phyloP scores from a whole-genome alignment of 35 echinoderm and acorn worm genomes.

The Holothuria glaberrima region DNA sequence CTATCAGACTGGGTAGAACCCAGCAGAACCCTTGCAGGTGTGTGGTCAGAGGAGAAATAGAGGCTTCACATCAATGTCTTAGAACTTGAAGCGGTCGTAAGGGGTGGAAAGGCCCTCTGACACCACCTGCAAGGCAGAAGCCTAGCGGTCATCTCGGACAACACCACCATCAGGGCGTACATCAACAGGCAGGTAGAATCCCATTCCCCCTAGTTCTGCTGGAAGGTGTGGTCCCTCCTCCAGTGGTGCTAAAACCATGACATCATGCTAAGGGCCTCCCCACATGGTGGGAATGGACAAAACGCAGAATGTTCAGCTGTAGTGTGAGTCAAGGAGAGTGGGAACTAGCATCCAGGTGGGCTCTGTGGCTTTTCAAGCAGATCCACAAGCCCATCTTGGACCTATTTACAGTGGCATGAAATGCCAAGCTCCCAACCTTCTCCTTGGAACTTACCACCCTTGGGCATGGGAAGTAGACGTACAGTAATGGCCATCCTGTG shows the following conservation, averaged over 20 bases:
- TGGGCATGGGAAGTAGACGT: background rate
- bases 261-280: background rate
- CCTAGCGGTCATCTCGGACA: background rate
- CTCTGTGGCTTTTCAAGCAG: background rate
- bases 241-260: conserved; percentile 35
- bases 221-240: conserved; percentile 23
- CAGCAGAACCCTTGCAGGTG: background rate
- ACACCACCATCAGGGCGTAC: conserved; percentile 28
- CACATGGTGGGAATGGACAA: conserved; percentile 61
- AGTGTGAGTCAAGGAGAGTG: background rate
- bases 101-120: background rate
- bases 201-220: background rate
- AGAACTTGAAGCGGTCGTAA: background rate
- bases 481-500: background rate
- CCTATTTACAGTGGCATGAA: background rate
- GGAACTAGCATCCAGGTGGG: background rate
- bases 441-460: background rate
- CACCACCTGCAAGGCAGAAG: background rate
- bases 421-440: background rate
- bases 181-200: conserved; percentile 50
- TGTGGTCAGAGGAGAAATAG: background rate
- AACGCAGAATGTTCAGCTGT: conserved; percentile 29
- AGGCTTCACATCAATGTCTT: background rate
- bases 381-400: background rate
- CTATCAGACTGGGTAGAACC: background rate